Base-by-base conservation (phyloP, 2,888 invertebrate genomes). In the Latrodectus elegans region DNA sequence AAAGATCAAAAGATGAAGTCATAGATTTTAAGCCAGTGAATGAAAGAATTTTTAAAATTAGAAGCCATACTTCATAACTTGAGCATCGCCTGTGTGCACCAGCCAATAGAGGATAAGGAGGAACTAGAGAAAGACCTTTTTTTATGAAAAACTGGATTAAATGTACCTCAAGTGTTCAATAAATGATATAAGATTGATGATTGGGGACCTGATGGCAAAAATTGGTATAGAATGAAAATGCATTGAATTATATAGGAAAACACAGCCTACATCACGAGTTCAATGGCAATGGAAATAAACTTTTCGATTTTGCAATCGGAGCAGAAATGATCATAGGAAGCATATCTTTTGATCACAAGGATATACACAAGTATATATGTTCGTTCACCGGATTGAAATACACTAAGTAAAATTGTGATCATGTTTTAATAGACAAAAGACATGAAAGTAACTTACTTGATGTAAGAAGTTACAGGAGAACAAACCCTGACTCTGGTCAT, bases 401-500 rank as follows among this genome's bases (percentile, higher is more conserved):
- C 51, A n/a, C 9, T 11, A 55, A 77, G 52, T 6, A 10, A 68
- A 22, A 78, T 17, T 14, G 53, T 14, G 53, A 12, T 26, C 8
- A 78, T 8, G 14, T 53, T 12, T n/a, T 78, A 8, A 78, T 78
- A 15, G 52, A 49, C 17, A 17, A 51, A 15, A 67, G 51, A 0
- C 67, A 77, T 0, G 22, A 26, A 60, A 60, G 26, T 14, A 53
- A 14, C 55, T 53, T 74, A 74, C 26, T 74, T 3, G 8, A 55
- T 53, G 55, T 74, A 22, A 15, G 55, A 22, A 74, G 22, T 53
- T 74, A 22, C 22, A 4, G 55, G 15, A 60, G 60, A 17, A 22
- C 74, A 55, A 74, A 74, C 14, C 26, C 22, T 9, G 74, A 74
- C 17, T 74, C 74, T 60, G 74, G 60, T 22, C 74, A 74, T 55